Evolutionary conservation across 2,888 invertebrate genomes (phyloP), one percentile per base, ranked within the genome.

Genomic region (Alcis repandata): DNA sequence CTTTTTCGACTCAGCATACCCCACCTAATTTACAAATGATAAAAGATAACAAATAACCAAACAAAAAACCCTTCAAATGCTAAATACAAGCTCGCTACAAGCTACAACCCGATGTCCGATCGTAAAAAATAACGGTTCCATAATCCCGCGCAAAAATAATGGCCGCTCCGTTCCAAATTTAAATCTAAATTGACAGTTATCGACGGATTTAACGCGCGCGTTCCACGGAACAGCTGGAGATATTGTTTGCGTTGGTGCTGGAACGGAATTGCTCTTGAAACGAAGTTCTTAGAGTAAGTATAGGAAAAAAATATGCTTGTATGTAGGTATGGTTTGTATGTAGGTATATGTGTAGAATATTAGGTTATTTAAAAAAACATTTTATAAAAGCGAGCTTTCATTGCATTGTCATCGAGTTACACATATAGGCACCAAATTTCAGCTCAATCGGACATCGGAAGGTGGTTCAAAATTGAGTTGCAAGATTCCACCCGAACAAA

Each of bases 121-220:
- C 41, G 56, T 62, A 51, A 63, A 63, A 63, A 57, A 63, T 63
- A 63, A 63, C 52, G 52, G 32, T 63, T 59, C 58, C 52, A 62
- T 57, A 53, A 58, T 46, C 56, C 57, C 59, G 59, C 60, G 32
- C 59, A 67, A 67, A 67, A 60, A 63, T 56, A 66, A 63, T 61
- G 60, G 56, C 59, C 62, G 68, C 63, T 58, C 43, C 57, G 66
- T 64, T 72, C 67, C 62, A 60, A 68, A 70, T 72, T 72, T 70
- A 68, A 69, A 69, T 63, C 51, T 57, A 59, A 64, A 69, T 71
- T 69, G 71, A 68, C 69, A 70, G 68, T 51, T 67, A 64, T 64
- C 62, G 68, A 68, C 46, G 54, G 69, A 69, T 62, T 61, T 63
- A 48, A 62, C 48, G 64, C 62, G 61, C 62, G n/a, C 41, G 62